Evolutionary conservation across 2,888 invertebrate genomes (phyloP), one percentile per base, ranked within the genome.

Genomic region (Tortricodes alternella): DNA sequence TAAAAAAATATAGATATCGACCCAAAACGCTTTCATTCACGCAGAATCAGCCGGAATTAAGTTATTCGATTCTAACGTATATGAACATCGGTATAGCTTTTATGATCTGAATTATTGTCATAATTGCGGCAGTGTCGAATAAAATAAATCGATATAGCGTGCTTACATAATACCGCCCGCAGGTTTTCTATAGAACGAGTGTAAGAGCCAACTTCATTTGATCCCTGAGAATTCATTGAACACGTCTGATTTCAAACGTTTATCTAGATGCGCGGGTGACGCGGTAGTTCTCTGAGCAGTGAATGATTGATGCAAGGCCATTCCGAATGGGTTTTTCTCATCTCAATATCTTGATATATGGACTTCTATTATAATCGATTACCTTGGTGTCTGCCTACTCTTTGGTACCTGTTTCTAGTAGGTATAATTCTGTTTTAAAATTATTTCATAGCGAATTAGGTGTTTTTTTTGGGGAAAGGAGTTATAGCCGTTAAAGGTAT

Each of bases 41-140:
- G 77, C 82, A 74, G 78, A 73, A 74, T 71, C 64, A 67, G 72
- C 63, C 58, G 65, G 66, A 71, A 78, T 89, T 81, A 86, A 86
- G 87, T 80, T 85, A 87, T 86, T 83, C 76, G 77, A 79, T 73
- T 81, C 79, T 79, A 83, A 82, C 78, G 74, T 84, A 78, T 83
- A 83, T 80, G 83, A 80, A 80, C 79, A 80, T 83, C 80, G 77
- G 76, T 75, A 85, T 83, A 70, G 80, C 75, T 81, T 78, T 85
- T 86, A 86, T 80, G 82, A 82, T 80, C 83, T 76, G 80, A 83
- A 80, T 88, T 89, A 88, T 88, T 86, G 88, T 85, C 85, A 87
- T 88, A 88, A 89, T 87, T 88, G 85, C 76, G 80, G 82, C 81
- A 79, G 82, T 86, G 80, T 85, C 73, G 80, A 76, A 87, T 87